A percentile compares a stretch with the other conserved stretches of the same genome.
Evolutionary conservation across 2,888 invertebrate genomes (phyloP).

Genomic region (Pediacus dermestoides): DNA sequence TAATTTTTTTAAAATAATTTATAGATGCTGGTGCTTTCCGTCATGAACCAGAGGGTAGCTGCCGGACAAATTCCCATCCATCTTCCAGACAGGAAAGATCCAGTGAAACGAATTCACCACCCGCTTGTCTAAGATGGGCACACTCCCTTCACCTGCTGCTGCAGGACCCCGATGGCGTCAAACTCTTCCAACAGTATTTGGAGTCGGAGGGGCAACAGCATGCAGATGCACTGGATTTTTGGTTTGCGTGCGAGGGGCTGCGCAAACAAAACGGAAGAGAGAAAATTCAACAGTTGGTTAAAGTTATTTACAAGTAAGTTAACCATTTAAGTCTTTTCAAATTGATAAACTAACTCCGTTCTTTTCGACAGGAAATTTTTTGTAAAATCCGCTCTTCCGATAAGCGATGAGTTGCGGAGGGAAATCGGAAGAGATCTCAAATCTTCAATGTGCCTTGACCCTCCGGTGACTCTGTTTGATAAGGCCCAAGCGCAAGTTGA

Average conservation of each 20-base stretch:
- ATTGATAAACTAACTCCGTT: background rate
- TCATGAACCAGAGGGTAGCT: constrained; percentile 40
- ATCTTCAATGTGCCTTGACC: constrained; percentile 62
- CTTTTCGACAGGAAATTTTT: constrained; percentile 35
- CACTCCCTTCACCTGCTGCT: constrained; percentile 78
- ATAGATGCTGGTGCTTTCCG: constrained; percentile 40
- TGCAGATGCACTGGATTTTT: constrained; percentile 83
- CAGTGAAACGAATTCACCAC: constrained; percentile 49
- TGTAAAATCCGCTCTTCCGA: constrained; percentile 55
- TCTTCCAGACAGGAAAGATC: constrained; percentile 43
- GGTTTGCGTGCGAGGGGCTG: constrained; percentile 89
- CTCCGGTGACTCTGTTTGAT: constrained; percentile 73
- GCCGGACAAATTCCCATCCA: constrained; percentile 53
- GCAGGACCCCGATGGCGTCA: constrained; percentile 86
- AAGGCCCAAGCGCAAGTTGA: constrained; percentile 67
- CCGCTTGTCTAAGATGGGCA: constrained; percentile 86
- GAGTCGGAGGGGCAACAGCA: constrained; percentile 74
- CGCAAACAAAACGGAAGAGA: constrained; percentile 74
- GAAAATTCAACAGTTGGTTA: constrained; percentile 70
- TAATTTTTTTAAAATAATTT: constrained; percentile 4
- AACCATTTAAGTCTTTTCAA: background rate
- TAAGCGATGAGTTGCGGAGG: constrained; percentile 76
- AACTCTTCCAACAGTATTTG: constrained; percentile 79
- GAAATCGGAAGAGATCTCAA: constrained; percentile 73
- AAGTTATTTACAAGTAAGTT: constrained; percentile 74